Percentiles rank a stretch among this genome's conserved stretches.
Evolutionary conservation across 1,140 invertebrate species (phyloP).

Genomic region (Anoplolepis gracilipes): DNA sequence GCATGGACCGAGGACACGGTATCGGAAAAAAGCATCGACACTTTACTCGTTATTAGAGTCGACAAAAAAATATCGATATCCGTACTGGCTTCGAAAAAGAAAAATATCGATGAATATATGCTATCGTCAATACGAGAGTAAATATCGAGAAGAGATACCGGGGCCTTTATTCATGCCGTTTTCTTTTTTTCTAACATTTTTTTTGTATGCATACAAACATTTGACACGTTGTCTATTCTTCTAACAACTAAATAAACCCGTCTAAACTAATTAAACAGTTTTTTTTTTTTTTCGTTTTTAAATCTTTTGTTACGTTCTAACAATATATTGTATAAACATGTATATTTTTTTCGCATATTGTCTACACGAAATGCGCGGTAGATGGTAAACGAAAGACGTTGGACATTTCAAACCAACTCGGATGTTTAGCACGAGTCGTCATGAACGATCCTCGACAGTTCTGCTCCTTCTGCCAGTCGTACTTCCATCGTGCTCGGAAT

Average conservation of each 20-base stretch:
- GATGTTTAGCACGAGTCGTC: slow-evolving; percentile 17
- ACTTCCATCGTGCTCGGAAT: slow-evolving; percentile 30
- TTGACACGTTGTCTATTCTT: not conserved
- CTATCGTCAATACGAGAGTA: slow-evolving; percentile 8
- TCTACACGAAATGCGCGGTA: not conserved
- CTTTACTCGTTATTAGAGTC: slow-evolving; percentile 56
- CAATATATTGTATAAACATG: no score
- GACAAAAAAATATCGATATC: slow-evolving; percentile 58
- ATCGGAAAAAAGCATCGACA: slow-evolving; percentile 54
- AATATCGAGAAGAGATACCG: not conserved
- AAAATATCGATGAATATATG: slow-evolving; percentile 37
- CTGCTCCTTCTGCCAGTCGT: slow-evolving; percentile 24
- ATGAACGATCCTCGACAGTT: slow-evolving; percentile 29
- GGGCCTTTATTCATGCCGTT: not conserved
- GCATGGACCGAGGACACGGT: slow-evolving; percentile 26
- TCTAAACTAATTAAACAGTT: not conserved
- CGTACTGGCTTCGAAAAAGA: slow-evolving; percentile 19
- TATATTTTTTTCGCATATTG: not conserved
- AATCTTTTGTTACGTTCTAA: not conserved
- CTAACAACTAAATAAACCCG: not conserved
- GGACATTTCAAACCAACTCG: slow-evolving; percentile 26
- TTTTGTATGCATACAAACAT: not conserved
- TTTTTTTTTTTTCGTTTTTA: no score
- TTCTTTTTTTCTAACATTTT: not conserved
- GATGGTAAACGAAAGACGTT: slow-evolving; percentile 23